Conservation (phyloP, 2,797 vertebrate species). For the Periparus ater region DNA sequence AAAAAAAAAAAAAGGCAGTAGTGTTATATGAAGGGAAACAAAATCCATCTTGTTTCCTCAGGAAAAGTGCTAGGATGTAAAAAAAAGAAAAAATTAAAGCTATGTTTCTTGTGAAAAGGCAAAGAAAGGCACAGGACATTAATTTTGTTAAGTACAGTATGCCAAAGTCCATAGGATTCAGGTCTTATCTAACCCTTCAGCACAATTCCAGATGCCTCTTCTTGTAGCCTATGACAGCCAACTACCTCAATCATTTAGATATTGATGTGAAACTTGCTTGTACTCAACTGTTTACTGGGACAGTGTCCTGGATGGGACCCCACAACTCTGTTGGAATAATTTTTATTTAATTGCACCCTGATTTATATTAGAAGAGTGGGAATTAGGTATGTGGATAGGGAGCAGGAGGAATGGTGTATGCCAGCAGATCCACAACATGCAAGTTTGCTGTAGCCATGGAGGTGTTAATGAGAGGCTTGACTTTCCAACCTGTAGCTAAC, state of each 20-base stretch:
- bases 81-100: neutral
- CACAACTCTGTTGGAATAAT: neutral
- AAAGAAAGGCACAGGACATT: neutral
- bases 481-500: neutral
- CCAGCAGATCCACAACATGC: neutral
- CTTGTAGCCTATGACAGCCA: neutral
- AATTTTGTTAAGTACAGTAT: neutral
- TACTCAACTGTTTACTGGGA: neutral
- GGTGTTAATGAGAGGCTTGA: neutral
- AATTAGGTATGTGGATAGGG: neutral
- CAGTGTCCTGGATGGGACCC: neutral
- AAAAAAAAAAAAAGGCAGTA: neutral
- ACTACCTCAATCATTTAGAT: neutral
- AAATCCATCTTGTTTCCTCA: neutral
- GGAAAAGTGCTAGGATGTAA: neutral
- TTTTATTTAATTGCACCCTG: neutral
- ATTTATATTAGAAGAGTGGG: neutral
- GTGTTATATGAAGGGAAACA: neutral
- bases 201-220: neutral
- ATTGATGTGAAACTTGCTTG: accelerated
- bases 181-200: neutral
- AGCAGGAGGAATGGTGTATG: neutral
- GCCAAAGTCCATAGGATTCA: neutral
- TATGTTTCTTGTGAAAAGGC: neutral
- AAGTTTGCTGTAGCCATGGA: neutral